phyloP scores from a whole-genome alignment of 1,140 invertebrate genomes.

The Ladona fulva region DNA sequence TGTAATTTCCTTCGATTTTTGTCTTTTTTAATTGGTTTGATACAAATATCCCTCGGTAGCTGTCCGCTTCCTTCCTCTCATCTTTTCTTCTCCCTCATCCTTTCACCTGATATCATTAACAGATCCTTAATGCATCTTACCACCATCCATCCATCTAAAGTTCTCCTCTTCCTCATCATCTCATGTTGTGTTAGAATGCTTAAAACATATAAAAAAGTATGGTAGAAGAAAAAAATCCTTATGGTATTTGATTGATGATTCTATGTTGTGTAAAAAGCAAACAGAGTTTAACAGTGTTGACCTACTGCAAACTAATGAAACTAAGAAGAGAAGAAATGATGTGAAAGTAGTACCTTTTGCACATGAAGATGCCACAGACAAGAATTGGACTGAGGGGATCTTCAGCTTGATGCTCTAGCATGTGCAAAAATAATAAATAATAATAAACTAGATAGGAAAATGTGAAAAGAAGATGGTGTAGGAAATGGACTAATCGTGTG shows the following conservation, averaged over 20 bases:
- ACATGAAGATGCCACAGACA: not conserved
- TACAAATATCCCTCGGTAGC: not conserved
- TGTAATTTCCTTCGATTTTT: not conserved
- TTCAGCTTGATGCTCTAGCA: not conserved
- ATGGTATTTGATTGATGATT: slow-evolving; percentile 10
- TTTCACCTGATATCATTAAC: not conserved
- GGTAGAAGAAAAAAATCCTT: slow-evolving; percentile 8
- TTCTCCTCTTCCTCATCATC: slow-evolving; percentile 4
- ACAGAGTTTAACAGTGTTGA: slow-evolving; percentile 9
- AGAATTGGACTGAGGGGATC: not conserved
- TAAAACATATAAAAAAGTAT: slow-evolving; percentile 9
- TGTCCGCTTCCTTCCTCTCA: not conserved
- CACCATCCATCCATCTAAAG: slow-evolving; percentile 4
- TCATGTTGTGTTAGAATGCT: slow-evolving; percentile 6
- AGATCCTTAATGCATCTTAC: not conserved
- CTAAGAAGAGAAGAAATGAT: not conserved
- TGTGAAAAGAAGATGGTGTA: slow-evolving; percentile 1
- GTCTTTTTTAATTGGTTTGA: not conserved
- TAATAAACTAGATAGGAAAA: slow-evolving; percentile 10
- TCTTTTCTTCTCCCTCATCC: not conserved
- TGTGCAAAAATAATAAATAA: slow-evolving; percentile 9
- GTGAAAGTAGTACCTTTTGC: not conserved
- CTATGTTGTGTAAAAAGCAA: slow-evolving; percentile 6
- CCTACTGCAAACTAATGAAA: slow-evolving; percentile 5
- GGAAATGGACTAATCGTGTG: not conserved